Evolutionary conservation across 2,888 invertebrate species (phyloP), one percentile per base, ranked within the genome.

Genomic region (Beris morrisii): DNA sequence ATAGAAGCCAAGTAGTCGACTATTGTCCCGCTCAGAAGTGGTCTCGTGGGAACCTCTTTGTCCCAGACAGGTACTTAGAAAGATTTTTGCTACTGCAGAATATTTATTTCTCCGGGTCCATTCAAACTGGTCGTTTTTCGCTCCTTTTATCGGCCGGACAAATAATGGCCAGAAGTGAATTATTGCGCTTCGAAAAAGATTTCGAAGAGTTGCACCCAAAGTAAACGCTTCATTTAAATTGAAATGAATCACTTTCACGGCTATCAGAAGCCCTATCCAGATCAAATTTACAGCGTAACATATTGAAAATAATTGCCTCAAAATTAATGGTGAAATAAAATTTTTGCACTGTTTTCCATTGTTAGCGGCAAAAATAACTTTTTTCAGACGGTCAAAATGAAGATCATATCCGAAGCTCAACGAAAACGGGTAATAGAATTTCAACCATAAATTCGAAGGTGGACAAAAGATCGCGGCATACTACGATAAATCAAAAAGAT

Each of bases 401-500:
- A 7, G 12, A 12, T 12, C 59, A 50, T 5, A 12, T 38, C 13
- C 9, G 15, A 13, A 43, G 50, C 50, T 43, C 12, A 45, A 15
- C 28, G 15, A 46, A 32, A 15, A 48, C 48, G 30, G 50, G 11
- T 50, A 59, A 58, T 58, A 58, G 58, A 58, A 46, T 58, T 46
- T 45, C 46, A 45, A 28, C 44, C 45, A 30, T 58, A 58, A 58
- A 58, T 58, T 58, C 12, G 3, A 46, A 13, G 15, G 15, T 38
- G 44, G 31, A 61, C 61, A 61, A 61, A 38, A 50, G 44, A 59
- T 46, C n/a, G 46, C 58, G 48, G 38, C 52, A 50, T n/a, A 61
- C n/a, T 50, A 5, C 4, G n/a, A 52, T 61, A 61, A 61, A 61
- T 61, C 50, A 61, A 61, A 61, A 61, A 59, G 15, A 61, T 38